Evolutionary conservation across 1,140 invertebrate species (phyloP), one percentile per base, ranked within the genome.

Genomic region (Zaprionus gabonicus): DNA sequence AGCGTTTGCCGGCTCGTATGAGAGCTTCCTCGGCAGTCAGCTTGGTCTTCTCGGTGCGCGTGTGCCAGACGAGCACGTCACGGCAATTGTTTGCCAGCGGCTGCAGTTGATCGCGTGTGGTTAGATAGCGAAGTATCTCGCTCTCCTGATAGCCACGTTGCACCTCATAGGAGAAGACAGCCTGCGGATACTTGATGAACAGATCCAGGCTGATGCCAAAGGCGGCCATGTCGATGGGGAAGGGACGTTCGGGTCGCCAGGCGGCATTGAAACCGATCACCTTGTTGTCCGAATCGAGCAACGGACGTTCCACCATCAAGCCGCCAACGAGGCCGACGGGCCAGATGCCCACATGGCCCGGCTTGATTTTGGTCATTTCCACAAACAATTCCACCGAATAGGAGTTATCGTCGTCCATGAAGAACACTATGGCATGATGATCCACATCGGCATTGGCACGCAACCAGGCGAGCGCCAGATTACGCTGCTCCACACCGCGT

Each of bases 151-250:
- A 97, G 7, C 98, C 98, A 78, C 96, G 95, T 86, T 96, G 95
- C 51, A 98, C 92, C 17, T 93, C 91, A 78, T 96, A 96, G 1
- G 96, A 96, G 93, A 99, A 99, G 68, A 94, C 93, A 0, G 97
- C 97, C 49, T 97, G 94, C 5, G 96, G 95, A 91, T 96, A 95
- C 2, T 96, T 94, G 3, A 97, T 93, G 23, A 99, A 94, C 12
- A 98, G 93, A 20, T 96, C 94, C 2, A 99, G 92, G 93, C 98
- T 98, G 13, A 99, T 96, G 15, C 98, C 98, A 94, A 99, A 99
- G 1, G 98, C 98, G 3, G 99, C 99, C 99, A 99, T 99, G 88
- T 99, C 99, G 28, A 99, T 96, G 4, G 99, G 98, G 94, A 99
- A 99, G 0, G 96, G 96, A 78, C 99, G 94, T 70, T 98, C 95